phyloP scores from a whole-genome alignment of 2,888 invertebrate genomes.

The Tipula lateralis region DNA sequence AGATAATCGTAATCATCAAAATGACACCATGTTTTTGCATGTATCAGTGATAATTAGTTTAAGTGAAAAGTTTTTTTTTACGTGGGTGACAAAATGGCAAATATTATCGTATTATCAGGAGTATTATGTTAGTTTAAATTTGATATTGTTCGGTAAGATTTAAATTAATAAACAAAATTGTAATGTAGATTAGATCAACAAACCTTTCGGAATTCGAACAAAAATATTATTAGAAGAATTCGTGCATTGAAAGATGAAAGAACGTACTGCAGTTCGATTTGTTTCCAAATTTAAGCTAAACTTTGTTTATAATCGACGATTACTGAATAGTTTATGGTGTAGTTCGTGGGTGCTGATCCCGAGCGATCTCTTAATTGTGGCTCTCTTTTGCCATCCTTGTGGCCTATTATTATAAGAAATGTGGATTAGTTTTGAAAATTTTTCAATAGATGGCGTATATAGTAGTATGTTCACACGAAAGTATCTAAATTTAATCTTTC shows the following conservation, averaged over 20 bases:
- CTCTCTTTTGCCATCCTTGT: no score
- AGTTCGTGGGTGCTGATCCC: no score
- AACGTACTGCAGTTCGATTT: neutral
- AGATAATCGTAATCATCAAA: neutral
- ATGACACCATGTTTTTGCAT: neutral
- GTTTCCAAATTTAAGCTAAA: neutral
- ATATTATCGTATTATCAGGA: neutral
- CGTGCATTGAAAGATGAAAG: neutral
- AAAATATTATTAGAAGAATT: neutral
- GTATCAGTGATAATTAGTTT: neutral
- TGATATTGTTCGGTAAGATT: neutral
- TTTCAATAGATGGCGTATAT: no score
- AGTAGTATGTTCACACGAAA: no score
- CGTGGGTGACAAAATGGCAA: neutral
- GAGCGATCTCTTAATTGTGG: no score
- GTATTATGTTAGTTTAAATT: neutral
- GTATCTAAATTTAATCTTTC: no score
- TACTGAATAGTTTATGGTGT: no score
- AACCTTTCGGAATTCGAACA: neutral
- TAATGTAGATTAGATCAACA: neutral
- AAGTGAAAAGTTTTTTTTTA: neutral
- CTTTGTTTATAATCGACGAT: no score
- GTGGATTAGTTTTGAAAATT: no score
- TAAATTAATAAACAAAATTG: no score
- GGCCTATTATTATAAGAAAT: no score